phyloP scores from a whole-genome alignment of 1,140 invertebrate genomes.

The Phenacoccus solenopsis region DNA sequence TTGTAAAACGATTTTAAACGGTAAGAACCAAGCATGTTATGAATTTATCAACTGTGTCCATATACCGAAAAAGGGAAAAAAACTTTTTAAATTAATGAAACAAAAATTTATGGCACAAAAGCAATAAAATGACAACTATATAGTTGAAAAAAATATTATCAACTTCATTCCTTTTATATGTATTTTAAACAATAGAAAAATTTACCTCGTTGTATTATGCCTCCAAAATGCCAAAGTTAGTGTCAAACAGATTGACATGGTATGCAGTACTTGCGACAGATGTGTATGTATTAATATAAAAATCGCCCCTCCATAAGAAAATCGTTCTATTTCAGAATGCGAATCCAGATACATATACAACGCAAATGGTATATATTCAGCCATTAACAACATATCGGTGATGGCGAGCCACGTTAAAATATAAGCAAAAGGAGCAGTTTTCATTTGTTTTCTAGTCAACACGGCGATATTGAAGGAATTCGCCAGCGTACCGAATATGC shows the following conservation, averaged over 20 bases:
- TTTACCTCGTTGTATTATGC: constrained; percentile 36
- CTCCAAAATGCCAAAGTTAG: constrained; percentile 85
- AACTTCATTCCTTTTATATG: too few species aligned
- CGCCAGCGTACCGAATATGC: constrained; percentile 79
- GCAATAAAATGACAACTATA: too few species aligned
- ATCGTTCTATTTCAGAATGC: constrained; percentile 37
- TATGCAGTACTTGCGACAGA: constrained; percentile 75
- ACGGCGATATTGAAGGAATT: constrained; percentile 90
- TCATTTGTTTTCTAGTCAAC: constrained; percentile 77
- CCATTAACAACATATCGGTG: constrained; percentile 82
- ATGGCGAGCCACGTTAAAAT: constrained; percentile 78
- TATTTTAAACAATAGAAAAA: too few species aligned
- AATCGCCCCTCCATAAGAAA: constrained; percentile 61
- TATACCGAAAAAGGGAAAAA: background rate
- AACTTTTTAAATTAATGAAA: background rate
- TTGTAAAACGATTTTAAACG: background rate
- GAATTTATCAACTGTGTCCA: background rate
- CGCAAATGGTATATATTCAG: constrained; percentile 82
- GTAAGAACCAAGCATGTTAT: background rate
- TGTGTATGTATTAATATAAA: constrained; percentile 73
- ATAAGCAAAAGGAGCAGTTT: constrained; percentile 70
- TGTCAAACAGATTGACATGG: constrained; percentile 83
- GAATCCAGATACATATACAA: constrained; percentile 61
- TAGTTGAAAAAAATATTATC: too few species aligned
- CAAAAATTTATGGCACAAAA: background rate